Percentiles rank a stretch among this genome's conserved stretches.
These are phyloP conservation scores for Nerophis lumbriciformis DNA, from an alignment of 2,113 vertebrate species.

Conservation along the genomic window DNA sequence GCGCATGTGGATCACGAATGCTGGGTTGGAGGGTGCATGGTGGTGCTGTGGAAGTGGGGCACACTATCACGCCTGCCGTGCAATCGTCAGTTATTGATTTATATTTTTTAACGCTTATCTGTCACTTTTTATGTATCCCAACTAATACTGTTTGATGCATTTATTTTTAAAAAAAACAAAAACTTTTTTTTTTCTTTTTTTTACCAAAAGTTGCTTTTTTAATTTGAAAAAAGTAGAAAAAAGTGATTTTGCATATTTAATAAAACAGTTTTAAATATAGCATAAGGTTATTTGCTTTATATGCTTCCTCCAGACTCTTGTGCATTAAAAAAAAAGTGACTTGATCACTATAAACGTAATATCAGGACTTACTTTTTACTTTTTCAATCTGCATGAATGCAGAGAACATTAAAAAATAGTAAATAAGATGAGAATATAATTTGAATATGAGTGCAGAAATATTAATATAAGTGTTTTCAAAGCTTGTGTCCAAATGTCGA, in stretches of 20 bases:
- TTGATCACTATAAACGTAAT: neutral
- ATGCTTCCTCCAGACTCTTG: neutral
- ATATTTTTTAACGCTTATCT: neutral
- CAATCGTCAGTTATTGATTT: neutral
- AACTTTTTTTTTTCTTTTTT: too few species aligned
- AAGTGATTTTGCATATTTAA: too few species aligned
- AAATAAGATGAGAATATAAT: neutral
- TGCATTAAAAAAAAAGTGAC: too few species aligned
- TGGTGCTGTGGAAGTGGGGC: slow-evolving; percentile 54
- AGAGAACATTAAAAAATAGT: neutral
- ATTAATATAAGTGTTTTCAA: slow-evolving; percentile 1
- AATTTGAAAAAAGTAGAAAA: too few species aligned
- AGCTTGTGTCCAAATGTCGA: slow-evolving; percentile 20
- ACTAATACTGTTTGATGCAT: neutral
- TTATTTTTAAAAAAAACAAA: neutral
- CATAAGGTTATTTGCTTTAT: neutral
- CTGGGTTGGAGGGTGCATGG: slow-evolving; percentile 29
- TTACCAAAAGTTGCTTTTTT: too few species aligned
- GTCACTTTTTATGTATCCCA: neutral
- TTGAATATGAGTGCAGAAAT: neutral
- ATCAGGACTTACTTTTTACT: neutral
- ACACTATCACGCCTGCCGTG: neutral
- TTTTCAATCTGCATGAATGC: neutral
- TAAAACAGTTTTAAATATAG: neutral
- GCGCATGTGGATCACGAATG: slow-evolving; percentile 25